phyloP scores from a whole-genome alignment of 2,888 invertebrate genomes.

The Diachrysia chrysitis region DNA sequence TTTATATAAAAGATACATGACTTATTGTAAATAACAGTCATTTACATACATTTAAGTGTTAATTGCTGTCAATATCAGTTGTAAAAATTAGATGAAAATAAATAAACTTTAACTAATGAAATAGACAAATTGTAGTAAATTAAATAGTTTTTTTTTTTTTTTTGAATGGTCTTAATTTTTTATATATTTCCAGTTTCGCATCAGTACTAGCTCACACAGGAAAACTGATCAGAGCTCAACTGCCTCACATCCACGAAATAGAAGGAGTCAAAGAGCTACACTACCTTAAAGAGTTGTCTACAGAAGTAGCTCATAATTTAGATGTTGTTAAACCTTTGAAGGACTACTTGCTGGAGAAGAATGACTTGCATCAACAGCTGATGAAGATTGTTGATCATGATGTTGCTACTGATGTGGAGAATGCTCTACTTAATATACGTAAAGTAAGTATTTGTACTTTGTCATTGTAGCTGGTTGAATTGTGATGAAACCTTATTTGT shows the following conservation, averaged over 20 bases:
- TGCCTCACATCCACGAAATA: constrained; percentile 78
- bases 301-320: constrained; percentile 72
- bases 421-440: constrained; percentile 71
- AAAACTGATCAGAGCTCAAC: constrained; percentile 72
- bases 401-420: constrained; percentile 63
- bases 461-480: background rate
- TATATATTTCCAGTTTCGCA: constrained; percentile 66
- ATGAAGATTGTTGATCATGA: constrained; percentile 56
- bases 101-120: no score
- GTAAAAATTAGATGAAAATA: no score
- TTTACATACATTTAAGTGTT: no score
- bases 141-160: no score
- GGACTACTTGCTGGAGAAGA: constrained; percentile 60
- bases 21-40: no score
- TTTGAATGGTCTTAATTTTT: no score
- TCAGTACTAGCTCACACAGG: constrained; percentile 72
- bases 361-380: constrained; percentile 56
- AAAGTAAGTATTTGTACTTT: constrained; percentile 65
- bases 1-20: no score
- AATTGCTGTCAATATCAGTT: no score
- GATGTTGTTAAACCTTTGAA: constrained; percentile 66
- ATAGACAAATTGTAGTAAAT: no score
- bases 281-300: constrained; percentile 68
- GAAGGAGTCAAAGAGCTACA: constrained; percentile 71
- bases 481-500: no score